Evolutionary conservation across 2,113 vertebrate species (phyloP).

Genomic region (Centropristis striata): DNA sequence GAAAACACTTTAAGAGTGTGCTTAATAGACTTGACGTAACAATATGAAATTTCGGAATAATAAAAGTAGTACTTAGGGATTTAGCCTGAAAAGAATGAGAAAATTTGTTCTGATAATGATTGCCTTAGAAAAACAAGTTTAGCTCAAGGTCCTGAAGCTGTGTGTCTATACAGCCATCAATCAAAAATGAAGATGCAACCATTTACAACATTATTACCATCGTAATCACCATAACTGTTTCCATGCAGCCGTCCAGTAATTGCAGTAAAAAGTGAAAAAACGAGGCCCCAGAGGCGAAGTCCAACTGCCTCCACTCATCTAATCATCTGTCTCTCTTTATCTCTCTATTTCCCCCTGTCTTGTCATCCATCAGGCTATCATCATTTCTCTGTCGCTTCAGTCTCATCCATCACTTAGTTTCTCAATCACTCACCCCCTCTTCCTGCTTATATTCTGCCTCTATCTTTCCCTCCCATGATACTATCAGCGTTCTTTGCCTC

Average conservation of each 20-base stretch:
- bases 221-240: conserved; percentile 46
- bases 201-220: conserved; percentile 39
- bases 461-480: conserved; percentile 58
- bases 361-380: conserved; percentile 78
- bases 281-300: conserved; percentile 48
- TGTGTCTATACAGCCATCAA: conserved; percentile 34
- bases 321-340: conserved; percentile 74
- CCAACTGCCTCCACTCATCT: conserved; percentile 67
- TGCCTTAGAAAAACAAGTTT: conserved; percentile 10
- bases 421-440: conserved; percentile 65
- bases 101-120: neutral
- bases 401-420: conserved; percentile 79
- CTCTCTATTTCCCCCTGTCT: conserved; percentile 64
- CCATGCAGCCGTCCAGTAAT: conserved; percentile 10
- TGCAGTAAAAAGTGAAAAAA: conserved; percentile 43
- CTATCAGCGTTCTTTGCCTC: conserved; percentile 53
- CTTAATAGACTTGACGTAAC: conserved; percentile 22
- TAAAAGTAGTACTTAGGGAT: neutral
- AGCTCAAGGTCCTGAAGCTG: conserved; percentile 17
- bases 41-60: conserved; percentile 1
- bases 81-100: neutral
- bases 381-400: conserved; percentile 60
- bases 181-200: conserved; percentile 35
- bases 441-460: conserved; percentile 46
- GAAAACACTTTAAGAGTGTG: neutral